Evolutionary conservation across 2,797 vertebrate genomes (phyloP).

Genomic region (Bucorvus abyssinicus): DNA sequence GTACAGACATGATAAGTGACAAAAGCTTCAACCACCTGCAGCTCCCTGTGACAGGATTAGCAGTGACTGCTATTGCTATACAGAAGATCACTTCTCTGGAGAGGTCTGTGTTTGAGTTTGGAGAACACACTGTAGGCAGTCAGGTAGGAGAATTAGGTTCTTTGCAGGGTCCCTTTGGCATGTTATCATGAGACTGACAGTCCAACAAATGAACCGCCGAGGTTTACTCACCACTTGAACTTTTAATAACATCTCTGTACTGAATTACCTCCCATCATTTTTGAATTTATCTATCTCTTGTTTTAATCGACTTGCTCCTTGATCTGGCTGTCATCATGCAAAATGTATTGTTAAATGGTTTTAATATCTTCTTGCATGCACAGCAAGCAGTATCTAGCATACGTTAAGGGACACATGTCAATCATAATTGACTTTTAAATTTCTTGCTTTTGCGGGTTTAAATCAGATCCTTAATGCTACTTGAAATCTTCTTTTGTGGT

Average conservation of each 20-base stretch:
- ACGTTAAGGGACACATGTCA: conserved; percentile 33
- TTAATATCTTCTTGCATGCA: conserved; percentile 7
- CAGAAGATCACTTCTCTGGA: background rate
- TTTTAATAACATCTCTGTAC: conserved; percentile 2
- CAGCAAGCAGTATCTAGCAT: background rate
- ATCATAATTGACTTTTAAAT: conserved; percentile 32
- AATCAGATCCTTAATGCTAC: conserved; percentile 49
- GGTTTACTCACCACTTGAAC: background rate
- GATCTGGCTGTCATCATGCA: conserved; percentile 58
- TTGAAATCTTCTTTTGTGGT: conserved; percentile 52
- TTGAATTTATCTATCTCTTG: conserved; percentile 10
- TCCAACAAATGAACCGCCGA: background rate
- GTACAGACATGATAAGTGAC: background rate
- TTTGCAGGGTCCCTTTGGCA: background rate
- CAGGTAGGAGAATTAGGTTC: background rate
- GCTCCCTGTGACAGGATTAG: background rate
- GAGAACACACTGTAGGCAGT: background rate
- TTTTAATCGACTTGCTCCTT: conserved; percentile 56
- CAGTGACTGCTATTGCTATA: background rate
- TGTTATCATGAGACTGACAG: background rate
- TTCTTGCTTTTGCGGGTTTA: conserved; percentile 49
- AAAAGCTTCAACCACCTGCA: background rate
- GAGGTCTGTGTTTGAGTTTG: background rate
- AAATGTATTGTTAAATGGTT: conserved; percentile 41
- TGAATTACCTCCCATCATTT: conserved; percentile 57